Base-by-base conservation (phyloP, 2,797 vertebrate species). In the Lepidocolaptes lacrymiger region DNA sequence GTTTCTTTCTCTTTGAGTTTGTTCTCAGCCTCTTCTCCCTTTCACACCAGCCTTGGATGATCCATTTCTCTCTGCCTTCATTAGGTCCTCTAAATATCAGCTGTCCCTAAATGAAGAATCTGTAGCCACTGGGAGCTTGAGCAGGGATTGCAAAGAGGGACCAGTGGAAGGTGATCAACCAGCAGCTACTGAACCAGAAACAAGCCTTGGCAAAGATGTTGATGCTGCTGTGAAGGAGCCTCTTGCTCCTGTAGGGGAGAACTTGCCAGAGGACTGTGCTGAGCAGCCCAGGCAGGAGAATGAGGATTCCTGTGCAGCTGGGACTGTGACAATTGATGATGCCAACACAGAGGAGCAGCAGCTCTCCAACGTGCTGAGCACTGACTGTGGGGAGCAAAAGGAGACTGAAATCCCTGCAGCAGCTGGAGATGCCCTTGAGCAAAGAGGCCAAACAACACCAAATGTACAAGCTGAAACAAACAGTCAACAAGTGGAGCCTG, bases 11-110 rank as follows among this genome's bases (percentile, higher is more conserved):
- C 21, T 64, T 16, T 3, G 7, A 32, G 30, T 37, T 79, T 68
- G 12, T 44, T n/a, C 24, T 84, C 24, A 55, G 1, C 44, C 68
- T 68, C 67, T 21, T 78, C n/a, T 69, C 24, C 13, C 11, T 85
- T 66, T 79, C 52, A 12, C 22, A 32, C 3, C 14, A 49, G 51
- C 12, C 36, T 7, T 4, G 11, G 32, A 6, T 81, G 44, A 24
- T 48, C 2, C 2, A 9, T 85, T 61, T 88, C 9, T 67, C 91
- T 75, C 81, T 92, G 81, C 58, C 24, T 86, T 81, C 21, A 2
- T 52, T 89, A 98, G 98, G 80, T 99, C 99, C 26, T 85, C 98
- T 72, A 99, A 98, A 76, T 99, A 99, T 93, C 98, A 98, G 34
- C 88, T 97, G 6, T 64, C 96, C 76, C 97, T 98, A 81, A 75